Evolutionary conservation across 2,797 vertebrate genomes (phyloP).

Genomic region (Mycteria americana): DNA sequence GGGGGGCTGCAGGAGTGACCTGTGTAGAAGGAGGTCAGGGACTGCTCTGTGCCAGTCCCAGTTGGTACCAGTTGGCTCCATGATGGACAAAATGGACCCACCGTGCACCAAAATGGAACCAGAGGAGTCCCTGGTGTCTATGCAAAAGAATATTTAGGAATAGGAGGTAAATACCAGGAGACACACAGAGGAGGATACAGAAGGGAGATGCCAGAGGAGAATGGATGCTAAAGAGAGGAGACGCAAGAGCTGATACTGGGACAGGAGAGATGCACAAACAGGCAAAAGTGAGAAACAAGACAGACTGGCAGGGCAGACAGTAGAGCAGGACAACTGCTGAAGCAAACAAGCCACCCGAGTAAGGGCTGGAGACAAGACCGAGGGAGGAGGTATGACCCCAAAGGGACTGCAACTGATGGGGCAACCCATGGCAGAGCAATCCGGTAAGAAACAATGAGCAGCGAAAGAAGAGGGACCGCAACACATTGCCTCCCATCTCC

Average conservation of each 20-base stretch:
- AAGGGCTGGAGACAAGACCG: neutral
- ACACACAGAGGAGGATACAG: neutral
- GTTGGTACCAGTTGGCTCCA: neutral
- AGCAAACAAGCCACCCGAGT: neutral
- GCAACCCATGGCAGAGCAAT: neutral
- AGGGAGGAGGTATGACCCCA: neutral
- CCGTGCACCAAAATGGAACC: neutral
- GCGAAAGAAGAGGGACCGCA: neutral
- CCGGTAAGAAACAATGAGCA: neutral
- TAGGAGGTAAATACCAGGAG: neutral
- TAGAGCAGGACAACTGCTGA: neutral
- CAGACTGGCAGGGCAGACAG: neutral
- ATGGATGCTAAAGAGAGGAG: neutral
- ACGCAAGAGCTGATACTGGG: neutral
- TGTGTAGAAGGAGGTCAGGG: neutral
- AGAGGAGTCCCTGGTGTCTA: neutral
- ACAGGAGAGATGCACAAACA: neutral
- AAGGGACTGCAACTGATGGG: neutral
- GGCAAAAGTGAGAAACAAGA: neutral
- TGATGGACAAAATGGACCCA: neutral
- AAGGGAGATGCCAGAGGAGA: neutral
- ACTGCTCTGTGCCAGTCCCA: neutral
- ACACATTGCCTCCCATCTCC: neutral
- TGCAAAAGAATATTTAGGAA: neutral
- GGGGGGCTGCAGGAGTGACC: neutral